Base-by-base conservation (phyloP, 2,113 vertebrate genomes). In the Pipra filicauda region DNA sequence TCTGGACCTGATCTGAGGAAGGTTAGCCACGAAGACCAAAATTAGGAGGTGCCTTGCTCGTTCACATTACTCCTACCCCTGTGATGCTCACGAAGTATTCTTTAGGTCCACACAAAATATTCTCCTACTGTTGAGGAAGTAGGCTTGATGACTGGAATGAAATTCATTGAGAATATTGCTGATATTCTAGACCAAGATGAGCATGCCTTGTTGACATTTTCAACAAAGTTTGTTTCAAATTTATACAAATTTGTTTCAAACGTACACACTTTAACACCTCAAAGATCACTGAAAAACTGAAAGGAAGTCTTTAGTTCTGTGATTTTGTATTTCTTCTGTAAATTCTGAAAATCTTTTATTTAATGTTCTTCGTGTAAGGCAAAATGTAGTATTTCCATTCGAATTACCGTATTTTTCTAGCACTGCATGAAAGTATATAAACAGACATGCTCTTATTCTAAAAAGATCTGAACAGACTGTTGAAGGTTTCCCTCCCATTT, bases 401-500 rank as follows among this genome's bases (percentile, higher is more conserved):
- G 17, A 80, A 73, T 93, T 65, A 91, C 43, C 18, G 12, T 77
- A 58, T 77, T 94, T 87, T 91, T 95, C 79, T 93, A 91, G 37
- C 77, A 70, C 78, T 27, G 1, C 37, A 12, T 18, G 51, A 31
- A 88, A 93, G 24, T 91, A 31, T 88, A 76, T 73, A 88, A 89
- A 85, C 81, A 96, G 89, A 85, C 82, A 28, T n/a, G 51, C 33
- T 94, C 62, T 65, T 85, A 35, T 28, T 93, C 55, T 76, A 66
- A 91, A 96, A 88, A 80, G 39, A 59, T 89, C 78, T 33, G 81
- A 95, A 70, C 82, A 93, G 82, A 71, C 82, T 90, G 74, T 28
- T 87, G 75, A 95, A 91, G 51, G 78, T 64, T 95, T 48, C 51
- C 75, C 91, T 91, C 87, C 94, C 39, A 37, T 90, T 96, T 90